phyloP scores from a whole-genome alignment of 2,113 vertebrate genomes.

The Dinomys branickii region DNA sequence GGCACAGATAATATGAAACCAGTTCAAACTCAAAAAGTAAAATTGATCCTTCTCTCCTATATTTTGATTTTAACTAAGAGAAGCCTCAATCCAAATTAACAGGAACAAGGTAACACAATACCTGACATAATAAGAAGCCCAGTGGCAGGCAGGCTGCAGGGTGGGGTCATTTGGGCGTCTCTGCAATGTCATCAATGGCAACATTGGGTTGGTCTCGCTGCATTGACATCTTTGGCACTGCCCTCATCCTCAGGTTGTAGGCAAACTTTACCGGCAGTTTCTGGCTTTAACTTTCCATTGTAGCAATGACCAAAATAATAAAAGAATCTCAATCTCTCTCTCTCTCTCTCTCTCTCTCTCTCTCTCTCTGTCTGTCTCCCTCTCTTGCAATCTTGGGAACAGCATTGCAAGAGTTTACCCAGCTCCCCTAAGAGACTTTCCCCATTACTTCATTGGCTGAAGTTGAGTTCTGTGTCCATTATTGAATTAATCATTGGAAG shows the following conservation, averaged over 20 bases:
- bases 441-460: background rate
- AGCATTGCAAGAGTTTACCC: background rate
- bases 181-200: background rate
- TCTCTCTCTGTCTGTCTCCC: too few relatives aligned
- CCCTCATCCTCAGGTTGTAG: background rate
- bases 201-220: background rate
- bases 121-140: background rate
- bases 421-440: background rate
- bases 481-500: background rate
- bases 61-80: background rate
- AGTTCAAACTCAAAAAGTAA: background rate
- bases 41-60: background rate
- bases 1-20: background rate
- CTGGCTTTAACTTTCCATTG: background rate
- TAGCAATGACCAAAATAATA: background rate
- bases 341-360: too few relatives aligned
- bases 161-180: background rate
- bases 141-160: background rate
- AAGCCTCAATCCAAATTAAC: background rate
- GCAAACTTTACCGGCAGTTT: background rate
- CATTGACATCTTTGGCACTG: background rate
- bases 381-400: background rate
- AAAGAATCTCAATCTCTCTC: background rate
- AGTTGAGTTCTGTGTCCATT: background rate
- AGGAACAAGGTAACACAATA: background rate